phyloP scores from a whole-genome alignment of 1,140 invertebrate species.

The Ridgeia piscesae region DNA sequence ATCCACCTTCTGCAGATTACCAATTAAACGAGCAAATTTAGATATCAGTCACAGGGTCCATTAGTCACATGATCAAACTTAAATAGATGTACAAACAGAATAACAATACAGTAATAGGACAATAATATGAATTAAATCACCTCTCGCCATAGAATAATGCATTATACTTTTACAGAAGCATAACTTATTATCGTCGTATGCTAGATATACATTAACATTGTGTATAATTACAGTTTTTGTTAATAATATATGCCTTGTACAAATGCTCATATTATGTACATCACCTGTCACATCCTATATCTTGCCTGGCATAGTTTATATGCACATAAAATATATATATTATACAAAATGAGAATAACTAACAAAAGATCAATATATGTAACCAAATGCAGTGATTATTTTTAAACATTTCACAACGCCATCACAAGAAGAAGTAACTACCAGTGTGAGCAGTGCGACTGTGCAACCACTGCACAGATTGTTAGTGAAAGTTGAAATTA shows the following conservation, averaged over 20 bases:
- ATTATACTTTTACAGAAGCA: not conserved
- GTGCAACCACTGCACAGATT: not conserved
- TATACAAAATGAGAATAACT: not conserved
- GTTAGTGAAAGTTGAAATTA: not conserved
- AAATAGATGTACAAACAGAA: not conserved
- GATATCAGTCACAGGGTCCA: not conserved
- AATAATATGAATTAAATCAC: not conserved
- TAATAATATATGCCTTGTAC: not conserved
- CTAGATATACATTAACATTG: too few relatives aligned
- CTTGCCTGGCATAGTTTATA: too few relatives aligned
- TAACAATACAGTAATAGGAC: not conserved
- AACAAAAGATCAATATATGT: not conserved
- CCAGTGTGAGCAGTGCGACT: not conserved
- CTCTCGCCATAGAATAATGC: not conserved
- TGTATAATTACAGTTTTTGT: too few relatives aligned
- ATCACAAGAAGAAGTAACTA: not conserved
- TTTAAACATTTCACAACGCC: not conserved
- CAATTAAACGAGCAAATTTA: not conserved
- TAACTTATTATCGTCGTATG: not conserved
- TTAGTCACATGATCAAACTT: not conserved
- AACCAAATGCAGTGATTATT: not conserved
- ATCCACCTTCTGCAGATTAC: constrained; percentile 21
- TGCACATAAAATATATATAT: not conserved
- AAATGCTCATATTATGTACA: not conserved
- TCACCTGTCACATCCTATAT: not conserved